phyloP scores from a whole-genome alignment of 2,888 invertebrate genomes.

The Lissocephala sabroskyi region DNA sequence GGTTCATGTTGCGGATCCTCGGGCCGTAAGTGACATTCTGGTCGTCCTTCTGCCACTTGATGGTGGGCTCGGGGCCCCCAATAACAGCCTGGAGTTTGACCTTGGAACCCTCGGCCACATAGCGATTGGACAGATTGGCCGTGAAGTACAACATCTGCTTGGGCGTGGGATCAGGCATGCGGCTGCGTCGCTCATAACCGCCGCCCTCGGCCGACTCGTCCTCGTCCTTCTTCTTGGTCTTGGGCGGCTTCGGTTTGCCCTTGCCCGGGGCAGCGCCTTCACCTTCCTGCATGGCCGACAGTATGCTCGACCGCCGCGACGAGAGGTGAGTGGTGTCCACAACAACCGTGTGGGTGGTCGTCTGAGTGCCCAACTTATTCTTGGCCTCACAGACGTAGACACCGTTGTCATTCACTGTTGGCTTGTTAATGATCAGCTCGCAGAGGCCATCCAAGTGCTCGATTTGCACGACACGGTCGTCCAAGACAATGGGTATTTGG shows the following conservation, averaged over 20 bases:
- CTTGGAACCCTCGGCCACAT: constrained; percentile 77
- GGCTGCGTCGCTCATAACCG: constrained; percentile 75
- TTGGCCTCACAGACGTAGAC: constrained; percentile 76
- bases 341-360: constrained; percentile 80
- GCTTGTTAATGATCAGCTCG: constrained; percentile 80
- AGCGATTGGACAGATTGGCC: constrained; percentile 69
- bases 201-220: constrained; percentile 73
- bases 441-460: constrained; percentile 85
- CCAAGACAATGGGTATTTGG: constrained; percentile 74
- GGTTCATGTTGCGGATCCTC: constrained; percentile 68
- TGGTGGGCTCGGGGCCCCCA: constrained; percentile 80
- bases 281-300: constrained; percentile 59
- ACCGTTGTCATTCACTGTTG: constrained; percentile 77
- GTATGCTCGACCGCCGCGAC: constrained; percentile 67
- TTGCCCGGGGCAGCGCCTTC: constrained; percentile 28
- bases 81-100: constrained; percentile 87
- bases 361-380: constrained; percentile 81
- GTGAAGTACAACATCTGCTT: constrained; percentile 72
- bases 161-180: constrained; percentile 71
- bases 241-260: constrained; percentile 41
- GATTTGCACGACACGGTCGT: constrained; percentile 77
- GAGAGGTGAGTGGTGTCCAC: constrained; percentile 67
- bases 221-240: constrained; percentile 51
- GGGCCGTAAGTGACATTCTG: constrained; percentile 70
- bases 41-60: constrained; percentile 85